Conservation (phyloP, 2,888 invertebrate genomes). For the Pterostichus madidus region DNA sequence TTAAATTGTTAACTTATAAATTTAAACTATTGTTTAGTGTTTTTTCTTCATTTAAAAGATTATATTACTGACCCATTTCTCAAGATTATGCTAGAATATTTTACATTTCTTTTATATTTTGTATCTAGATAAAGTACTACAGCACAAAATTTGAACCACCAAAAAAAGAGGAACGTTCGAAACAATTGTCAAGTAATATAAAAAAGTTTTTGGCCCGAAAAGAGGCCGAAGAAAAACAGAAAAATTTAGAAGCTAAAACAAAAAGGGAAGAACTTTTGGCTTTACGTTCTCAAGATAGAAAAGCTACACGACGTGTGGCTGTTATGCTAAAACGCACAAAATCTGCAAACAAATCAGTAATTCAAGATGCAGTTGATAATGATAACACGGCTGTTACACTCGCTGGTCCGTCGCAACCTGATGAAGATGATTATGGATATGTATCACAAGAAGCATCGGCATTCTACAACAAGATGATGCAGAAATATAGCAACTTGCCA, state of each 20-base stretch:
- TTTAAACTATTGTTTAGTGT: too few relatives aligned
- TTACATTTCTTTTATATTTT: conserved; percentile 57
- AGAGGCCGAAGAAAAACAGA: conserved; percentile 87
- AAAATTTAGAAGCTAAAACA: conserved; percentile 81
- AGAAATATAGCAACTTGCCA: conserved; percentile 87
- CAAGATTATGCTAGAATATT: conserved; percentile 33
- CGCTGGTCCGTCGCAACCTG: conserved; percentile 88
- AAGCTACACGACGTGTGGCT: conserved; percentile 75
- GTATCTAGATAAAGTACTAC: conserved; percentile 81
- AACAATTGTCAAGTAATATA: conserved; percentile 87
- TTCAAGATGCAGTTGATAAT: conserved; percentile 89
- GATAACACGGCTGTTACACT: conserved; percentile 88
- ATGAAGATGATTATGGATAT: conserved; percentile 95
- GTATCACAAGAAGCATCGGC: conserved; percentile 91
- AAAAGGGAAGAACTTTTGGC: conserved; percentile 84
- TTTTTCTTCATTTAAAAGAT: too few relatives aligned
- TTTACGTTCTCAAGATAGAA: conserved; percentile 78
- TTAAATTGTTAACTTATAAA: neutral
- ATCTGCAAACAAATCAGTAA: conserved; percentile 92
- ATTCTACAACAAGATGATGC: conserved; percentile 91
- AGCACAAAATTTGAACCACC: conserved; percentile 90
- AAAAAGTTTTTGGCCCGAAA: conserved; percentile 90
- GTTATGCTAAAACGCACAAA: conserved; percentile 89
- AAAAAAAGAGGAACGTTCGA: conserved; percentile 87
- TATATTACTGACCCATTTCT: conserved; percentile 59